These are phyloP conservation scores for Gisinianus flammeolus DNA, from an alignment of 2,888 invertebrate species.

Conservation along the genomic window DNA sequence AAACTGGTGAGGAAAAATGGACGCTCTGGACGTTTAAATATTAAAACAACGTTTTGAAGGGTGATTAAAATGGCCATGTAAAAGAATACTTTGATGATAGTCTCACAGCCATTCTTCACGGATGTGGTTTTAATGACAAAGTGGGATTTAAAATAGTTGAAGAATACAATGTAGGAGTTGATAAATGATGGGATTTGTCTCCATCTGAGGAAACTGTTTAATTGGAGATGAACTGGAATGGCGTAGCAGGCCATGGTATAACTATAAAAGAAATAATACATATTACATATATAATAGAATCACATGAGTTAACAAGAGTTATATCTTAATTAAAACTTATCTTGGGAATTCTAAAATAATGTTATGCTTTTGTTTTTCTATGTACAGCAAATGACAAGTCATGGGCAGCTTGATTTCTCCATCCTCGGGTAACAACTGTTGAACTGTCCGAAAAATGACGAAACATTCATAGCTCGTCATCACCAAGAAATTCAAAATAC, in stretches of 20 bases:
- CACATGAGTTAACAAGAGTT: no score
- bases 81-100: background rate
- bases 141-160: background rate
- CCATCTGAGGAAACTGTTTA: background rate
- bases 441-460: background rate
- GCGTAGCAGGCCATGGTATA: no score
- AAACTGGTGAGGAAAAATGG: background rate
- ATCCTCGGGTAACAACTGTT: background rate
- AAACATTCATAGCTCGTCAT: background rate
- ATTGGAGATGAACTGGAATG: background rate
- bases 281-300: no score
- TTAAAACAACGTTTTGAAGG: background rate
- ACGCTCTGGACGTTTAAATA: background rate
- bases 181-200: background rate
- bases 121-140: background rate
- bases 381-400: background rate
- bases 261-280: background rate
- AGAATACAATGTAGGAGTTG: background rate
- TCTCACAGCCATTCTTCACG: background rate
- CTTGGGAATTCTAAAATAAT: background rate
- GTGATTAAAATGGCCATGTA: background rate
- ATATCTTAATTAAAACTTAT: no score
- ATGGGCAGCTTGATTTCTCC: background rate
- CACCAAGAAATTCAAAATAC: background rate
- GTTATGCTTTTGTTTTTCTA: background rate